Evolutionary conservation across 2,113 vertebrate species (phyloP).

Genomic region (Nycticebus coucang): DNA sequence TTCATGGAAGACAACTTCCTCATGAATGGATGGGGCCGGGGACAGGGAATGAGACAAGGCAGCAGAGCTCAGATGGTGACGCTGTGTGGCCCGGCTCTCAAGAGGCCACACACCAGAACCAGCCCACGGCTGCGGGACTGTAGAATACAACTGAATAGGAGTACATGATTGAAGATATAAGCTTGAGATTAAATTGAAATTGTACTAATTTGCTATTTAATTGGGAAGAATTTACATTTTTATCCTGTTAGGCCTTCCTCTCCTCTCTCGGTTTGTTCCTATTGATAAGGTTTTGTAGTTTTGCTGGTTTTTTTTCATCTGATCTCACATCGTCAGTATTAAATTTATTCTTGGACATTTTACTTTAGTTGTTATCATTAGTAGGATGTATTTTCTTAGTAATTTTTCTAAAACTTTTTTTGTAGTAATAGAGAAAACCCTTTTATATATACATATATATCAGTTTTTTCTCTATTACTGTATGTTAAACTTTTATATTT

Average conservation of each 20-base stretch:
- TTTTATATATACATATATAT: too few species aligned
- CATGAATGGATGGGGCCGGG: too few species aligned
- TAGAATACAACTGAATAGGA: background rate
- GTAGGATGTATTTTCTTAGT: background rate
- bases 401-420: background rate
- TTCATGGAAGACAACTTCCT: too few species aligned
- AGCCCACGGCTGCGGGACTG: too few species aligned
- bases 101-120: too few species aligned
- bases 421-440: background rate
- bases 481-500: too few species aligned
- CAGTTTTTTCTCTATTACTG: too few species aligned
- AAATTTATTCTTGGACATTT: constrained; percentile 20
- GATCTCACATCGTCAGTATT: background rate
- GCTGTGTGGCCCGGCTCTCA: too few species aligned
- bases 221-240: background rate
- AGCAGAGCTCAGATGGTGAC: too few species aligned
- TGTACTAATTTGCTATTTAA: background rate
- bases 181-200: background rate
- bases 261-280: background rate
- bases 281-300: background rate
- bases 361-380: constrained; percentile 10
- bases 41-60: too few species aligned
- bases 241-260: background rate
- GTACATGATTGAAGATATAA: background rate
- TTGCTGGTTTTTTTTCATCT: background rate